phyloP scores from a whole-genome alignment of 37 sponge, comb jelly and placozoan species.

The Dysidea cf. avara region DNA sequence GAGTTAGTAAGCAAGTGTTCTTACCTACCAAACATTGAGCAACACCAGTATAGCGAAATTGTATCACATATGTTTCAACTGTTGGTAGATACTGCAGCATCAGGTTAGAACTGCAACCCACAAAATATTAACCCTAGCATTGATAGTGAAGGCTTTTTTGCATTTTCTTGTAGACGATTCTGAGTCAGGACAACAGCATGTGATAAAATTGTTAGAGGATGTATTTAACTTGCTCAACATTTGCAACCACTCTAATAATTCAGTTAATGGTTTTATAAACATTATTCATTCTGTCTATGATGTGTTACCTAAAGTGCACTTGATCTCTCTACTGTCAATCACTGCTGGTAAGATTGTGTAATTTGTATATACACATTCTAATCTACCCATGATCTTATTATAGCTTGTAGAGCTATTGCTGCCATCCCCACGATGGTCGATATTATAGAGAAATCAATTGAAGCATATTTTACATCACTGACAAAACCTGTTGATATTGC shows the following conservation, averaged over 20 bases:
- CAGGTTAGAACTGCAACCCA: not conserved
- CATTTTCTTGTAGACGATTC: constrained; percentile 6
- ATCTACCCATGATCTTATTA: not conserved
- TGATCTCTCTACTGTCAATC: constrained; percentile 38
- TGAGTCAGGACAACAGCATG: not conserved
- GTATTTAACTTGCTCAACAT: constrained; percentile 76
- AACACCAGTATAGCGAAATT: not conserved
- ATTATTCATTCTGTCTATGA: constrained; percentile 29
- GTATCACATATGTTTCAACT: not conserved
- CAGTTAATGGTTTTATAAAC: constrained; percentile 17
- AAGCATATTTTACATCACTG: constrained; percentile 38
- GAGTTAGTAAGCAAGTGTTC: constrained; percentile 45
- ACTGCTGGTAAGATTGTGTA: constrained; percentile 56
- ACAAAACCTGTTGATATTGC: constrained; percentile 1
- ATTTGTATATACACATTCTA: not conserved
- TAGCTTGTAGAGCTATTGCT: constrained; percentile 46
- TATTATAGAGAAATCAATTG: constrained; percentile 63
- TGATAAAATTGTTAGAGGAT: constrained; percentile 47
- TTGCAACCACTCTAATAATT: constrained; percentile 27
- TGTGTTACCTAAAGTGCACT: constrained; percentile 22
- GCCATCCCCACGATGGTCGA: constrained; percentile 41
- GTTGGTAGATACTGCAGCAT: not conserved
- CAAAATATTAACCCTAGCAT: not conserved
- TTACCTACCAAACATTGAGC: not conserved
- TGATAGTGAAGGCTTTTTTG: not conserved